Evolutionary conservation across 2,113 vertebrate genomes (phyloP).

Genomic region (Acanthochromis polyacanthus): DNA sequence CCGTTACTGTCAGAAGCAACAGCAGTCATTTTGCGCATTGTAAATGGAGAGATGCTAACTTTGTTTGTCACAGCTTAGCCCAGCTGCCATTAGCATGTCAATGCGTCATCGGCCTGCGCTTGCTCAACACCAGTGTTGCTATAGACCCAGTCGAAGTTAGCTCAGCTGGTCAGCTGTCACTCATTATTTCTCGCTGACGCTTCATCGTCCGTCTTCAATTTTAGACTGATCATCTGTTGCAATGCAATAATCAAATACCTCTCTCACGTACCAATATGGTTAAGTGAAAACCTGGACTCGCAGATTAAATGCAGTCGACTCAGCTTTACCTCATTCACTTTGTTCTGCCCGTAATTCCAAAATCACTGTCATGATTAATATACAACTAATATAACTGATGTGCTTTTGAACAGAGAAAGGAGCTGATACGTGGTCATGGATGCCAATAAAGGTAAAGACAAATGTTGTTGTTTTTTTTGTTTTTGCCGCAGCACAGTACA

Average conservation of each 20-base stretch:
- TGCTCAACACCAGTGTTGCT: conserved; percentile 37
- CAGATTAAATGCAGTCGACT: no score
- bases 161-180: conserved; percentile 3
- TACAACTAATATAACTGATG: background rate
- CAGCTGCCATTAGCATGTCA: conserved; percentile 49
- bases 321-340: no score
- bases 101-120: conserved; percentile 77
- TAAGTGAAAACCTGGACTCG: no score
- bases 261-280: background rate
- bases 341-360: background rate
- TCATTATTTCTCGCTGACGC: background rate
- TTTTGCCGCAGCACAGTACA: no score
- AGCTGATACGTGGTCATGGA: conserved; percentile 71
- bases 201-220: background rate
- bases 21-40: background rate
- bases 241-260: background rate
- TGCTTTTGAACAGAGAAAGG: conserved; percentile 64
- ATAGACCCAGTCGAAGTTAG: conserved; percentile 26
- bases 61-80: conserved; percentile 23
- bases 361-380: background rate
- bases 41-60: conserved; percentile 33
- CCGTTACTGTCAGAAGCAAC: background rate
- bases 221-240: background rate
- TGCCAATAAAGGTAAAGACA: conserved; percentile 69
- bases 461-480: fast-evolving